Base-by-base conservation (phyloP, 1,140 invertebrate genomes). In the Platorchestia sp. region DNA sequence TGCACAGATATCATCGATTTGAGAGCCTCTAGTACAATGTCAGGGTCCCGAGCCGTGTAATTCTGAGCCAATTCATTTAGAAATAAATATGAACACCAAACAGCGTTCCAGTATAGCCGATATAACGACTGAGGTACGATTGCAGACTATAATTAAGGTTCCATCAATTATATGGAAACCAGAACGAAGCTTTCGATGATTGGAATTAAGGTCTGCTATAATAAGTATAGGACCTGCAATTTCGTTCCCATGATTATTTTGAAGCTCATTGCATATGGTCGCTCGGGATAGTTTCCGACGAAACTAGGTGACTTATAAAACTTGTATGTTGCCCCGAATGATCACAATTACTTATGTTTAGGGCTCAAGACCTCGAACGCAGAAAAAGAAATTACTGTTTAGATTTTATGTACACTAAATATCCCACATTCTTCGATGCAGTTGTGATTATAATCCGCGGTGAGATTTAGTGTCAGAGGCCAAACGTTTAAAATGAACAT, bases 231-330 rank as follows among this genome's bases (percentile, higher is more conserved):
- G 59, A 75, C 59, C 59, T 75, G 59, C 36, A 75, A 75, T 75
- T 75, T 75, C 59, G 59, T 27, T 75, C 59, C 59, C 27, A 75
- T 75, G 59, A 75, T 75, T 75, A 75, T 75, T 75, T 75, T 75
- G 59, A 75, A 75, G 59, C 59, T 75, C 59, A 75, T 75, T 75
- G 59, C 59, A 75, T 75, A 75, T 75, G 59, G 59, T 75, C 59
- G 10, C 59, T 75, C 36, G 14, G 3, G 59, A 75, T 75, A 36
- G 59, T 75, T 75, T 75, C 59, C 59, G 59, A 75, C 59, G 36
- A 75, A 75, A 75, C 59, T 75, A 36, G 59, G 59, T 75, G 59
- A 75, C 59, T 75, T 75, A 75, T 75, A 75, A 75, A 75, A 75
- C 59, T 75, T 75, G 59, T 75, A 75, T 75, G 59, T 36, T 10